Conservation (phyloP, 2,888 invertebrate genomes). For the Platypus cylindrus region DNA sequence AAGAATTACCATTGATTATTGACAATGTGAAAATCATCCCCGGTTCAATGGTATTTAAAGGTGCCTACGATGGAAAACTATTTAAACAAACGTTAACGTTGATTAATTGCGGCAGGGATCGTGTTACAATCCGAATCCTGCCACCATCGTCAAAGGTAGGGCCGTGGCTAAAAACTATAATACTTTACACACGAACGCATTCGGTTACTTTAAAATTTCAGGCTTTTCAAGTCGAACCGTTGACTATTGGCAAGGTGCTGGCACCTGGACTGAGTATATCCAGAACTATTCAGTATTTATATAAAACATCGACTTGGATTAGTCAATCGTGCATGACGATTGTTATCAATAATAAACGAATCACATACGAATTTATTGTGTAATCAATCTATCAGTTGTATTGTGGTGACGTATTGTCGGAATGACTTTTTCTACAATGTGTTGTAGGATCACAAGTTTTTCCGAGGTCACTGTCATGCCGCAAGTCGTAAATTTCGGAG, state of each 20-base stretch:
- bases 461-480: conserved; percentile 23
- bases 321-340: conserved; percentile 28
- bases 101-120: conserved; percentile 29
- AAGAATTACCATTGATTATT: conserved; percentile 2
- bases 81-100: conserved; percentile 28
- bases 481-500: conserved; percentile 33
- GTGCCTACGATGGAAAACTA: conserved; percentile 33
- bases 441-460: conserved; percentile 2
- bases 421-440: conserved; percentile 1
- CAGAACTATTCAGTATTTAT: conserved; percentile 28
- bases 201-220: conserved; percentile 19
- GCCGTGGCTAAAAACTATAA: conserved; percentile 9
- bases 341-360: conserved; percentile 27
- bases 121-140: conserved; percentile 28
- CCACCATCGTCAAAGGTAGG: conserved; percentile 33
- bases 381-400: conserved; percentile 18
- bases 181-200: too few relatives aligned
- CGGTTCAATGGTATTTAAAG: conserved; percentile 30
- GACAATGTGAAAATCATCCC: conserved; percentile 31
- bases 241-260: conserved; percentile 19
- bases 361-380: conserved; percentile 28
- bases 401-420: background rate
- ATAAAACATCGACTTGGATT: conserved; percentile 25
- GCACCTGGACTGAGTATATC: conserved; percentile 33
- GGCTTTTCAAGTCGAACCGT: conserved; percentile 30